phyloP scores from a whole-genome alignment of 1,140 invertebrate genomes.

The Papilio dardanus region DNA sequence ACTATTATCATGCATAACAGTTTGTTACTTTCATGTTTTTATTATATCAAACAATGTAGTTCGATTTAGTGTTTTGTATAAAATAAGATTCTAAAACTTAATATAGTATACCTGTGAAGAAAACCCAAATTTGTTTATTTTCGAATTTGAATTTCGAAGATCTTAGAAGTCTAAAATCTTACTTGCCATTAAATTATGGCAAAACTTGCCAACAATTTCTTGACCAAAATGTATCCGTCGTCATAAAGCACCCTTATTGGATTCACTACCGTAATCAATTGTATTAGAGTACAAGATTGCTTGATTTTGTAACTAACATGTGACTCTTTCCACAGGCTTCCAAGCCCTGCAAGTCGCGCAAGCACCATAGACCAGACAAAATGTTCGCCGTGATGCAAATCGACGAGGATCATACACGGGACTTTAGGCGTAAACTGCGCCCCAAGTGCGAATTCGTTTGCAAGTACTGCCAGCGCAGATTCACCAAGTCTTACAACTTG shows the following conservation, averaged over 20 bases:
- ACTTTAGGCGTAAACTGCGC: slow-evolving; percentile 96
- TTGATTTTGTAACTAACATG: neutral
- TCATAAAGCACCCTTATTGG: neutral
- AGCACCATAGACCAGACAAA: slow-evolving; percentile 83
- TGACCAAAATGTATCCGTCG: neutral
- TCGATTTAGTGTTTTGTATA: neutral
- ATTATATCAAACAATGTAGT: neutral
- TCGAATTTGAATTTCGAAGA: neutral
- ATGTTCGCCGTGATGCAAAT: slow-evolving; percentile 95
- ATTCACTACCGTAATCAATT: neutral
- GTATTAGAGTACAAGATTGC: slow-evolving; percentile 3
- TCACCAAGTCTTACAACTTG: slow-evolving; percentile 99
- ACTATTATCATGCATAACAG: neutral
- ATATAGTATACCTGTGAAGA: neutral
- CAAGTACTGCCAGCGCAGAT: slow-evolving; percentile 98
- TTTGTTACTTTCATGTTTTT: neutral
- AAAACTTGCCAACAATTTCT: neutral
- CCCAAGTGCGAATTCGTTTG: slow-evolving; percentile 99
- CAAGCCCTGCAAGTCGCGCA: slow-evolving; percentile 75
- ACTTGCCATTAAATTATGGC: neutral
- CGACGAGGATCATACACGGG: slow-evolving; percentile 94
- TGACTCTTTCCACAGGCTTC: slow-evolving; percentile 57
- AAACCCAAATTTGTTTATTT: neutral
- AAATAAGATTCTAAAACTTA: neutral
- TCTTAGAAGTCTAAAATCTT: neutral